These are phyloP conservation scores for Bolinopsis microptera DNA, from an alignment of 37 sponge, comb jelly and placozoan species.

Conservation along the genomic window DNA sequence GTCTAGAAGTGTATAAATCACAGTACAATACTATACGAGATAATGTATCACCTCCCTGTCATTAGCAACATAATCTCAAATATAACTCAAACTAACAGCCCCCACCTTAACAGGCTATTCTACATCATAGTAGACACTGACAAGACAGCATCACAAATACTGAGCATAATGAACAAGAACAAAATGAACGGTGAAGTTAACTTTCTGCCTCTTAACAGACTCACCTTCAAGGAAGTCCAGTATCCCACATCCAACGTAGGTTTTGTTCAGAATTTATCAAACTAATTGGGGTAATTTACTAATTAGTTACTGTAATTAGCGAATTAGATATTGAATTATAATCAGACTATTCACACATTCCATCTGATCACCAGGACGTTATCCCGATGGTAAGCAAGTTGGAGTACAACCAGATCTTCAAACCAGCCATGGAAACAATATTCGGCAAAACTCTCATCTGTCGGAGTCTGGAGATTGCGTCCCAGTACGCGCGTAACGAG, in stretches of 20 bases:
- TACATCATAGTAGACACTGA: slow-evolving; percentile 91
- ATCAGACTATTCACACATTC: too few species aligned
- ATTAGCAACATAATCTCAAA: too few species aligned
- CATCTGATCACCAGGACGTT: slow-evolving; percentile 89
- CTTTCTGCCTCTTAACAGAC: slow-evolving; percentile 88
- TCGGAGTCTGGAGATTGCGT: slow-evolving; percentile 80
- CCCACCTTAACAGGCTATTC: slow-evolving; percentile 90
- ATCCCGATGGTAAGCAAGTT: slow-evolving; percentile 78
- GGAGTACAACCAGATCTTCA: slow-evolving; percentile 78
- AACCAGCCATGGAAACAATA: slow-evolving; percentile 77
- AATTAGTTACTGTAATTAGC: too few species aligned
- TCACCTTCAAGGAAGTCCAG: slow-evolving; percentile 67
- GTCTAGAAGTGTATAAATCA: too few species aligned
- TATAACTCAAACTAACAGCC: too few species aligned
- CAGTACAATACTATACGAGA: too few species aligned
- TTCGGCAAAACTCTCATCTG: slow-evolving; percentile 92
- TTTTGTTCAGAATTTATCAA: too few species aligned
- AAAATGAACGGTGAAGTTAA: slow-evolving; percentile 90
- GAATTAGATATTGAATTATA: too few species aligned
- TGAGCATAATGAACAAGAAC: slow-evolving; percentile 83
- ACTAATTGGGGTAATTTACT: too few species aligned
- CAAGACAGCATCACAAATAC: slow-evolving; percentile 84
- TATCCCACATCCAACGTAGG: slow-evolving; percentile 76
- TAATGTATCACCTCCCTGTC: too few species aligned
- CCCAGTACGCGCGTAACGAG: slow-evolving; percentile 73